phyloP scores from a whole-genome alignment of 2,888 invertebrate species.

The Quadriops clusia region DNA sequence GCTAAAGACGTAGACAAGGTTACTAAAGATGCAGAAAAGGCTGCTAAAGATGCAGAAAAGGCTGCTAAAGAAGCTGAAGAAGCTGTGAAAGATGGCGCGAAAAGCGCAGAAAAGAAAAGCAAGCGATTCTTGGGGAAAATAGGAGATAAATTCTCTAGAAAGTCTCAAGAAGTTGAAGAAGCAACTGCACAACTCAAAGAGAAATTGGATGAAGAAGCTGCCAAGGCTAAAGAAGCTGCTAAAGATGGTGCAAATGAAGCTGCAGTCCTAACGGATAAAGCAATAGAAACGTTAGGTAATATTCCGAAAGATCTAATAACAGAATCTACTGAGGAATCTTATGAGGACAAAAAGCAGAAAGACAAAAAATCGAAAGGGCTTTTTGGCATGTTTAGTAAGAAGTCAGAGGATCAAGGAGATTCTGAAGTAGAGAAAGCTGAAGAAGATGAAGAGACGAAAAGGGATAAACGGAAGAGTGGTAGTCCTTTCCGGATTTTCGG shows the following conservation, averaged over 20 bases:
- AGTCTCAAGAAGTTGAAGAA: slow-evolving; percentile 8
- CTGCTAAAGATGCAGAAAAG: slow-evolving; percentile 8
- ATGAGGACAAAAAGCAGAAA: too few species aligned
- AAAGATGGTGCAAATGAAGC: slow-evolving; percentile 11
- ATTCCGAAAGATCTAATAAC: too few species aligned
- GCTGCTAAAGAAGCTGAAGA: slow-evolving; percentile 8
- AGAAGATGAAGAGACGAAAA: too few species aligned
- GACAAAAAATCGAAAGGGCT: too few species aligned
- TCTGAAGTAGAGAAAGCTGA: slow-evolving; percentile 5
- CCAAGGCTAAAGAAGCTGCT: slow-evolving; percentile 10
- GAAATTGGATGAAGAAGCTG: slow-evolving; percentile 7
- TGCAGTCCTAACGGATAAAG: background rate
- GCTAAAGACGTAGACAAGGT: background rate
- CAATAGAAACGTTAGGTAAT: too few species aligned
- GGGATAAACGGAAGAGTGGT: slow-evolving; percentile 11
- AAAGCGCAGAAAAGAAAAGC: slow-evolving; percentile 27
- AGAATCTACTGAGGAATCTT: too few species aligned
- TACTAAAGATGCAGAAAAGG: slow-evolving; percentile 1
- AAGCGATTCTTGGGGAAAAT: slow-evolving; percentile 21
- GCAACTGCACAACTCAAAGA: slow-evolving; percentile 2
- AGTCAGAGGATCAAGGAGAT: slow-evolving; percentile 9
- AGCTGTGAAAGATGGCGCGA: slow-evolving; percentile 5
- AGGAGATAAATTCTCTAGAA: slow-evolving; percentile 9
- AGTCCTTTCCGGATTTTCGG: slow-evolving; percentile 13
- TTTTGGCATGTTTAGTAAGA: slow-evolving; percentile 11